Evolutionary conservation across 1,140 invertebrate genomes (phyloP), one percentile per base, ranked within the genome.

Genomic region (Lepidotrigona ventralis): DNA sequence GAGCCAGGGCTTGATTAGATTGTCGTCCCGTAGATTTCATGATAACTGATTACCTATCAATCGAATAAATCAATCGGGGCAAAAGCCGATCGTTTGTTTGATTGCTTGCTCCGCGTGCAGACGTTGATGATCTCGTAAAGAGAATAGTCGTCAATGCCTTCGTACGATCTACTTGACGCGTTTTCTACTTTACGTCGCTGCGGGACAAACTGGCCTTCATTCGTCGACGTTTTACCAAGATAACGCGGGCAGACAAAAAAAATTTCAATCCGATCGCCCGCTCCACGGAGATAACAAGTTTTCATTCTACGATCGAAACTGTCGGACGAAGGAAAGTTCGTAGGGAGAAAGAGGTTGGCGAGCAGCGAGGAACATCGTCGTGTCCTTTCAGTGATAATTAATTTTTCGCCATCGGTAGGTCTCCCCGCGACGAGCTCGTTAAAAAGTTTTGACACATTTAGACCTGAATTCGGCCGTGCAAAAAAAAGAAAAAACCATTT

Each of bases 391-490:
- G 56, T 15, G 81, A 77, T 89, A 89, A 89, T 89, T 89, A 89
- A 89, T 89, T 88, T 86, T 68, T 71, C 83, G 66, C 56, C 77
- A 78, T 89, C 85, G 68, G 66, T 74, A 64, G 51, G 46, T 81
- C 54, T 81, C 54, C 71, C 82, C 89, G 39, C 39, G 89, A 89
- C 88, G 83, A 89, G 88, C 83, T 89, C 88, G 88, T 89, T 89
- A 89, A 89, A 89, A 89, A 89, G 85, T 89, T 89, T 89, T 86
- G 85, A 89, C 88, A 89, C 88, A 83, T 89, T 89, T 89, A 87
- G 79, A 83, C 53, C 33, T 69, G 60, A 66, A 83, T 89, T 85
- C 80, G 87, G 19, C 80, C 53, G 63, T 79, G 80, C 68, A 89
- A 33, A 33, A 33, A 33, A 33, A 33, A 29, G 2, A 29, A 29